Evolutionary conservation across 2,113 vertebrate species (phyloP).

Genomic region (Vimba vimba): DNA sequence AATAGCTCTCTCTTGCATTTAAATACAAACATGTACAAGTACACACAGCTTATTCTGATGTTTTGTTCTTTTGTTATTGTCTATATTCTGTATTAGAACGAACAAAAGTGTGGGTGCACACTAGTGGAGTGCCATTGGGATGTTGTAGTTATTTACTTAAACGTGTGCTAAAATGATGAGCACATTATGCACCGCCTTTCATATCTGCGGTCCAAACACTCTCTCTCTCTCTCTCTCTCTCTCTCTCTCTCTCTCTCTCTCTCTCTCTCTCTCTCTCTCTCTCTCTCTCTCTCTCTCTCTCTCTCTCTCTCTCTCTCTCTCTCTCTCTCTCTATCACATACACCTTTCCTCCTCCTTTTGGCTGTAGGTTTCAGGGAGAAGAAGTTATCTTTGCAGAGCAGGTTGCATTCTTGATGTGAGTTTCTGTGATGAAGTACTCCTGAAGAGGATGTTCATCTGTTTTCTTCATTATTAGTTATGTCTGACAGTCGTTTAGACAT

Average conservation of each 20-base stretch:
- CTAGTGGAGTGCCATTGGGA: constrained; percentile 39
- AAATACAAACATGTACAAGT: constrained; percentile 33
- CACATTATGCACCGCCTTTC: constrained; percentile 63
- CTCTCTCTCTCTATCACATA: constrained; percentile 35
- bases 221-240: constrained; percentile 36
- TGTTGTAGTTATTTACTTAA: constrained; percentile 62
- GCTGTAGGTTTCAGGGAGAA: constrained; percentile 42
- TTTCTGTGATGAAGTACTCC: constrained; percentile 55
- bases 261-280: constrained; percentile 39
- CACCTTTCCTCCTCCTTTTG: constrained; percentile 40
- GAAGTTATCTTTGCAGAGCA: constrained; percentile 60
- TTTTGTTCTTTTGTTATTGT: constrained; percentile 49
- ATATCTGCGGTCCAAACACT: constrained; percentile 51
- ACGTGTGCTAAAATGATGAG: constrained; percentile 68
- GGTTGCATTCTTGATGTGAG: constrained; percentile 62
- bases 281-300: constrained; percentile 33
- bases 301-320: constrained; percentile 24
- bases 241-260: constrained; percentile 26
- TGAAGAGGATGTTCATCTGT: constrained; percentile 58
- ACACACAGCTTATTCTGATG: constrained; percentile 46
- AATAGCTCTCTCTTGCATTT: constrained; percentile 12
- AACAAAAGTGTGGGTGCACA: constrained; percentile 29
- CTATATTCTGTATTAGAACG: constrained; percentile 50
- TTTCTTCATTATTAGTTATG: constrained; percentile 64
- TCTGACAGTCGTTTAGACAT: constrained; percentile 67